phyloP scores from a whole-genome alignment of 2,888 invertebrate species.

The Tricholauxania praeusta region DNA sequence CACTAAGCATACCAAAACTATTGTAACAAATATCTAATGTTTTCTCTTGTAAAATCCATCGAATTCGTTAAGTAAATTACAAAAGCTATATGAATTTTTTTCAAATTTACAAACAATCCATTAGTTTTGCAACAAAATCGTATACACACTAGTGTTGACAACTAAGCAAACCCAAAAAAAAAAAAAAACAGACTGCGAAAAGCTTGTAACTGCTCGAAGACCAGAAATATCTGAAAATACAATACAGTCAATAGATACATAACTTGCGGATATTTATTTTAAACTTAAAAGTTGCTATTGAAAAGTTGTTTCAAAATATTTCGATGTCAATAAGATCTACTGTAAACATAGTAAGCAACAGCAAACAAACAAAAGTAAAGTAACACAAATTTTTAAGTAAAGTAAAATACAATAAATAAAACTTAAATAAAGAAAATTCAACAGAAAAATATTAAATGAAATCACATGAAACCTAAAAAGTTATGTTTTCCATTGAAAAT shows the following conservation, averaged over 20 bases:
- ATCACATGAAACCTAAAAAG: too few species aligned
- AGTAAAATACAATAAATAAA: not conserved
- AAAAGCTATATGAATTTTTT: not conserved
- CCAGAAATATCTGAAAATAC: too few species aligned
- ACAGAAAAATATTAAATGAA: too few species aligned
- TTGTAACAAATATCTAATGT: too few species aligned
- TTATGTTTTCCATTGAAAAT: too few species aligned
- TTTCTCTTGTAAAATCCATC: conserved; percentile 2
- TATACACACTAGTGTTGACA: not conserved
- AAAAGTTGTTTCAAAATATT: conserved; percentile 1
- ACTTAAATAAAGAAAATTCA: conserved; percentile 6
- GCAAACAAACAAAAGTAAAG: not conserved
- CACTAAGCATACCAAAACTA: too few species aligned
- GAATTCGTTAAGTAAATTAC: conserved; percentile 12
- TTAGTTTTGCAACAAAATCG: conserved; percentile 6
- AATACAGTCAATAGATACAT: not conserved
- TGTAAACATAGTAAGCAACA: not conserved
- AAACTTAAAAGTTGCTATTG: conserved; percentile 4
- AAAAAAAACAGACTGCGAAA: too few species aligned
- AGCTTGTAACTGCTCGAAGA: too few species aligned
- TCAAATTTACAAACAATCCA: conserved; percentile 2
- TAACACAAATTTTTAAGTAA: not conserved
- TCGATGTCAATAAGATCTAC: conserved; percentile 7
- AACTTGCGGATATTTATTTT: conserved; percentile 20
- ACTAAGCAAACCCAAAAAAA: too few species aligned